Evolutionary conservation across 1,140 invertebrate species (phyloP), one percentile per base, ranked within the genome.

Genomic region (Dendrolimus punctatus): DNA sequence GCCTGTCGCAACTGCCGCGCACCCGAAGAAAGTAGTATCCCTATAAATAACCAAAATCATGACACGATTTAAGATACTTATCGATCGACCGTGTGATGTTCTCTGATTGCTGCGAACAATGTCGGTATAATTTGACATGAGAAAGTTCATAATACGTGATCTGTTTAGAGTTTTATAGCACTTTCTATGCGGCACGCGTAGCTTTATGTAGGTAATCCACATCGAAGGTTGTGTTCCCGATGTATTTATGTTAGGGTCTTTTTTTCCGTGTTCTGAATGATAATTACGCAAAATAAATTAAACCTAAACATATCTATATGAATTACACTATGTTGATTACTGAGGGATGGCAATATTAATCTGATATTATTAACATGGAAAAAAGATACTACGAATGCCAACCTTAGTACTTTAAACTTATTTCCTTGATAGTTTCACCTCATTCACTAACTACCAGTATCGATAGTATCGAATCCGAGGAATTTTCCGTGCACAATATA

Each of bases 71-170:
- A 23, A 23, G 23, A 45, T 6, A 8, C 23, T n/a, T 6, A 45
- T 8, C 43, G 43, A 45, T 45, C n/a, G 43, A 10, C 23, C 43
- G n/a, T 10, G 43, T 45, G 23, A 10, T n/a, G n/a, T 9, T 6
- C 43, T n/a, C 4, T 9, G 39, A 39, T 50, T 4, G 10, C 10
- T 50, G 49, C 49, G 42, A 41, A 45, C 5, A 45, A 9, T 10
- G n/a, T 45, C 23, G 23, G 23, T 23, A 23, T 6, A 9, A 53
- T 53, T 57, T 55, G 55, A 64, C 60, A 56, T 46, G 64, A 64
- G 69, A 72, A 72, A 72, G 69, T 68, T 61, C 40, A 42, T 60
- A 60, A 51, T 60, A 57, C 64, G 64, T 66, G 65, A 43, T 64
- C 52, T 61, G 60, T 57, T 61, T 68, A 7, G 39, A 58, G 57